phyloP scores from a whole-genome alignment of 2,797 vertebrate species.

The Clarias fuscus region DNA sequence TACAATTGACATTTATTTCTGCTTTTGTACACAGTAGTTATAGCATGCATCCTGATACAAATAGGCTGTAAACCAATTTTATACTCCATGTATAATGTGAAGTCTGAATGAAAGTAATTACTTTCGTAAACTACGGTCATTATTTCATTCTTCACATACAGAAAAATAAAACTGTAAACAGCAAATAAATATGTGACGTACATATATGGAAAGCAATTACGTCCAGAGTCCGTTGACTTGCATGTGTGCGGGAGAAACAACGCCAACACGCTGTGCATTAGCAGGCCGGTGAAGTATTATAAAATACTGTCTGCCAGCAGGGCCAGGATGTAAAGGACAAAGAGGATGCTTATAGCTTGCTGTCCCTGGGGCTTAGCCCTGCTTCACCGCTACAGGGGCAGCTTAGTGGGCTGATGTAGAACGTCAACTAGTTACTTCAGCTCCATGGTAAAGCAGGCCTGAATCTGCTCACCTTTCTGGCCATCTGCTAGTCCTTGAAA shows the following conservation, averaged over 20 bases:
- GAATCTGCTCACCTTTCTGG: conserved; percentile 15
- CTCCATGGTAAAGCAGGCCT: conserved; percentile 2
- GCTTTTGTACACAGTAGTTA: conserved; percentile 12
- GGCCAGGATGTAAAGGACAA: conserved; percentile 52
- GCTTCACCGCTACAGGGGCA: conserved; percentile 38
- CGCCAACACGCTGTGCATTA: conserved; percentile 20
- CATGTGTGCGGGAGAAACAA: conserved; percentile 26
- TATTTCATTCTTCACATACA: conserved; percentile 29
- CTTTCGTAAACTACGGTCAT: conserved; percentile 11
- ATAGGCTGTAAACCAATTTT: conserved; percentile 34
- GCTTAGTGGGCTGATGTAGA: conserved; percentile 38
- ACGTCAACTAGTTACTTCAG: conserved; percentile 33
- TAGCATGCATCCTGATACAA: conserved; percentile 22
- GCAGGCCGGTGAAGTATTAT: conserved; percentile 48
- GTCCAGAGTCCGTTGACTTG: background rate
- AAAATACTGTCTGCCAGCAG: conserved; percentile 40
- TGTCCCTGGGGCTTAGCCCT: conserved; percentile 46
- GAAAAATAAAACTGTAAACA: conserved; percentile 34
- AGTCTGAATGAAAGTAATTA: conserved; percentile 28
- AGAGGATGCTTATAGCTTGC: conserved; percentile 50
- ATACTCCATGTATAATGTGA: conserved; percentile 28
- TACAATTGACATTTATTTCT: conserved; percentile 35
- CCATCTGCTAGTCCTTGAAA: conserved; percentile 31
- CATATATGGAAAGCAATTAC: conserved; percentile 36
- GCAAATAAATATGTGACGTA: conserved; percentile 35